A percentile compares a stretch with the other conserved stretches of the same genome.
Evolutionary conservation across 2,888 invertebrate species (phyloP).

Genomic region (Ectropis crepuscularia): DNA sequence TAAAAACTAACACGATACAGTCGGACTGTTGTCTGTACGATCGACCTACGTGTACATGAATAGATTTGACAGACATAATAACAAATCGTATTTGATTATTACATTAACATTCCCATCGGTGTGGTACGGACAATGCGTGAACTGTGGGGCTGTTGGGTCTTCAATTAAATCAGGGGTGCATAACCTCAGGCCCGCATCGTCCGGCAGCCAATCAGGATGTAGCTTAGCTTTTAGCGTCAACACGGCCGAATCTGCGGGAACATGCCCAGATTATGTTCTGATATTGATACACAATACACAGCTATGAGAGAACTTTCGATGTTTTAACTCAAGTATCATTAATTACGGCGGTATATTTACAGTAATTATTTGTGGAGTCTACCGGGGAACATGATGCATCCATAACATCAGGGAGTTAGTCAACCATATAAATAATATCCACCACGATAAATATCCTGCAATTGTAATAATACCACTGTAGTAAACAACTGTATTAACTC

Average conservation of each 20-base stretch:
- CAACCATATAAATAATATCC: too few relatives aligned
- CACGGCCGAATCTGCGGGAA: conserved; percentile 64
- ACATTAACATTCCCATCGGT: conserved; percentile 50
- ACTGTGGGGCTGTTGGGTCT: conserved; percentile 65
- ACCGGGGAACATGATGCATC: too few relatives aligned
- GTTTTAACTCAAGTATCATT: background rate
- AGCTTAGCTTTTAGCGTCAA: conserved; percentile 58
- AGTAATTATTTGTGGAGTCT: too few relatives aligned
- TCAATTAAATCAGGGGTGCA: conserved; percentile 80
- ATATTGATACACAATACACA: background rate
- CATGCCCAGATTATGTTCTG: conserved; percentile 36
- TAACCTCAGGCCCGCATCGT: conserved; percentile 75
- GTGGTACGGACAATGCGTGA: conserved; percentile 55
- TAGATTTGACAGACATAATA: conserved; percentile 44
- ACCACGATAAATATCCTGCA: too few relatives aligned
- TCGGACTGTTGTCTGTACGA: conserved; percentile 30
- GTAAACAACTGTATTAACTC: too few relatives aligned
- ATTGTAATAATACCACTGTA: too few relatives aligned
- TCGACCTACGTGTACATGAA: conserved; percentile 38
- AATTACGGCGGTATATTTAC: too few relatives aligned
- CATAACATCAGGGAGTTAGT: too few relatives aligned
- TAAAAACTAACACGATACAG: conserved; percentile 29
- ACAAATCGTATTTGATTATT: conserved; percentile 44
- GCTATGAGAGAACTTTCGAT: conserved; percentile 1
- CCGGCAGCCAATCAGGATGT: conserved; percentile 69